Base-by-base conservation (phyloP, 2,888 invertebrate species). In the Leptopterna dolabrata region DNA sequence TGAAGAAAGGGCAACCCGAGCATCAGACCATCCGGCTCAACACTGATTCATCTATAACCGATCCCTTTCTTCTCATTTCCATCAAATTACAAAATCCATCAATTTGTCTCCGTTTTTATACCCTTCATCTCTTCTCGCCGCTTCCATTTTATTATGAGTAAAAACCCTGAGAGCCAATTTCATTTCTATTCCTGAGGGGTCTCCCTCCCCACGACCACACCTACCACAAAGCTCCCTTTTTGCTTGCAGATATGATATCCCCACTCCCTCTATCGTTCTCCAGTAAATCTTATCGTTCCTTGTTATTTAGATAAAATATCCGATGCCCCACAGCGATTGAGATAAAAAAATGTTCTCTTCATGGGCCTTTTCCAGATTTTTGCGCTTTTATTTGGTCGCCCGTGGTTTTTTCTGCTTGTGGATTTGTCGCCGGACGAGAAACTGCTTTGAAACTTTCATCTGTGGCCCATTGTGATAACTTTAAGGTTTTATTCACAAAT, bases 11-110 rank as follows among this genome's bases (percentile, higher is more conserved):
- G 29, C 1, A 30, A 27, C 29, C 27, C 71, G 27, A 16, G n/a
- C 55, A 16, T 19, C 71, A 24, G 14, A 2, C 27, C 29, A 71
- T 24, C 27, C 19, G 27, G 24, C 71, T 71, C 0, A 30, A 71
- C 24, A 30, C 29, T 2, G 27, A 71, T 71, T 71, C 14, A 71
- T 71, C 71, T 27, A 71, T 30, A 24, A 30, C 27, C 30, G 14
- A 30, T 14, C 71, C 71, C 19, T 71, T 19, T 16, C 71, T 24
- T 71, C 71, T 27, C 71, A 27, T 71, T 27, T 71, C 27, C 71
- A 71, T 71, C 71, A 71, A 71, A 71, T 71, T 71, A 27, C 13
- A 27, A 71, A 55, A 71, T 71, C 71, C 71, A 71, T 71, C 71
- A 71, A 71, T 71, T 71, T 71, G 13, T 7, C 27, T 27, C 0